phyloP scores from a whole-genome alignment of 1,140 invertebrate genomes.

The Drosophila lowei region DNA sequence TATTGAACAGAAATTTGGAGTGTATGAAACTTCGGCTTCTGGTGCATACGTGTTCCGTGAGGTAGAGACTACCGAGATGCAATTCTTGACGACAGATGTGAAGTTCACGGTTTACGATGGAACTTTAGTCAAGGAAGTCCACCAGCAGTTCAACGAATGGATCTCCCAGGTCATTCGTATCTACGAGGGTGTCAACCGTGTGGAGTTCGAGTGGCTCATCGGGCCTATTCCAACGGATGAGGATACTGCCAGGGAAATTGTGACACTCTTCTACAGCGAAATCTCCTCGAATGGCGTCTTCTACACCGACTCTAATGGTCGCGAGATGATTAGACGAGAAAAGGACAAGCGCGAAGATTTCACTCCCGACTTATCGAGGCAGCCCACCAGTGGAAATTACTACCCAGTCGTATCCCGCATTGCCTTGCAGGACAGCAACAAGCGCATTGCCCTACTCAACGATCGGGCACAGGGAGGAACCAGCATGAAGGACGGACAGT shows the following conservation, averaged over 20 bases:
- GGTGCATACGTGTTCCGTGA: conserved; percentile 96
- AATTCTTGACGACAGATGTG: conserved; percentile 83
- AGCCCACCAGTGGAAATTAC: conserved; percentile 91
- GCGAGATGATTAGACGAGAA: conserved; percentile 91
- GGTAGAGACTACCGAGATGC: conserved; percentile 68
- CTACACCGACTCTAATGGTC: conserved; percentile 97
- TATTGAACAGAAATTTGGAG: conserved; percentile 88
- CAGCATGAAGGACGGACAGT: conserved; percentile 89
- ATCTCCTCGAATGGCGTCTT: conserved; percentile 88
- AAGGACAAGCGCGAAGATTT: conserved; percentile 90
- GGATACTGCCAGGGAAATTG: conserved; percentile 91
- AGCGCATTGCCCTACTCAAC: conserved; percentile 88
- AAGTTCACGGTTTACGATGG: conserved; percentile 85
- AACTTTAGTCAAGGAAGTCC: conserved; percentile 91
- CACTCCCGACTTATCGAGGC: conserved; percentile 87
- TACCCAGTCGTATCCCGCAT: conserved; percentile 96
- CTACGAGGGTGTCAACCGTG: conserved; percentile 86
- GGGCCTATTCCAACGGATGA: conserved; percentile 95
- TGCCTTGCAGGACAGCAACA: conserved; percentile 84
- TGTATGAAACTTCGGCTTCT: conserved; percentile 89
- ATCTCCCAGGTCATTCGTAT: conserved; percentile 91
- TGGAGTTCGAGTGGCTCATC: conserved; percentile 96
- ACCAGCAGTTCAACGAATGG: conserved; percentile 90
- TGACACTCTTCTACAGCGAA: conserved; percentile 88
- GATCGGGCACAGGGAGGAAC: conserved; percentile 95